A percentile compares a stretch with the other conserved stretches of the same genome.
Evolutionary conservation across 2,113 vertebrate species (phyloP).

Genomic region (Albula glossodonta): DNA sequence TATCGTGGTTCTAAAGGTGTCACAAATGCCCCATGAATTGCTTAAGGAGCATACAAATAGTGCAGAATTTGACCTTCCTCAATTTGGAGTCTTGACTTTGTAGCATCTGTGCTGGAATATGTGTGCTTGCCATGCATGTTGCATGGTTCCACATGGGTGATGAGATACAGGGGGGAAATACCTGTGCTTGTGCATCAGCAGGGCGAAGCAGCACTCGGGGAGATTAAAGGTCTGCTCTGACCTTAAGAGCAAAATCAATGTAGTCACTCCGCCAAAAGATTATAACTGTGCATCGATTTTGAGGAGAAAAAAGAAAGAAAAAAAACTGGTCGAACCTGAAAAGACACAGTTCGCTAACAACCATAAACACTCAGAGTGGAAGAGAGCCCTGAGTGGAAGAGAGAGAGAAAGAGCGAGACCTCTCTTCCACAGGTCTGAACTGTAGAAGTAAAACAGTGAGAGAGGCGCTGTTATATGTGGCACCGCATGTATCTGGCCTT

Average conservation of each 20-base stretch:
- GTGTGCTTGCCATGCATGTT: background rate
- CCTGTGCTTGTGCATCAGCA: background rate
- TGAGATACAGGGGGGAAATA: background rate
- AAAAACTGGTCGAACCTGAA: conserved; percentile 4
- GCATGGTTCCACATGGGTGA: background rate
- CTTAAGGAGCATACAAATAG: background rate
- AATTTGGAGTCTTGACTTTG: background rate
- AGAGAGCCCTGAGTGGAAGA: background rate
- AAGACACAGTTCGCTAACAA: conserved; percentile 16
- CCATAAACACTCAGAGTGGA: background rate
- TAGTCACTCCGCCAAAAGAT: conserved; percentile 37
- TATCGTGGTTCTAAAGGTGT: no score
- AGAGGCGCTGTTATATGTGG: no score
- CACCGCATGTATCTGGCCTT: background rate
- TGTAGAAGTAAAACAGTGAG: background rate
- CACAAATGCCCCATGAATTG: background rate
- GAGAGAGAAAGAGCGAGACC: background rate
- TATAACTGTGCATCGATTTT: conserved; percentile 51
- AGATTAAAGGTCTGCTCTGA: conserved; percentile 19
- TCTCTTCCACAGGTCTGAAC: background rate
- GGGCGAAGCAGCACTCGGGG: background rate
- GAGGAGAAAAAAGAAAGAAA: conserved; percentile 24
- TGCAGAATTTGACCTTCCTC: background rate
- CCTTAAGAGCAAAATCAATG: conserved; percentile 25
- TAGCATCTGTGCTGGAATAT: no score